phyloP scores from a whole-genome alignment of 1,140 invertebrate species.

The Solenopsis invicta region DNA sequence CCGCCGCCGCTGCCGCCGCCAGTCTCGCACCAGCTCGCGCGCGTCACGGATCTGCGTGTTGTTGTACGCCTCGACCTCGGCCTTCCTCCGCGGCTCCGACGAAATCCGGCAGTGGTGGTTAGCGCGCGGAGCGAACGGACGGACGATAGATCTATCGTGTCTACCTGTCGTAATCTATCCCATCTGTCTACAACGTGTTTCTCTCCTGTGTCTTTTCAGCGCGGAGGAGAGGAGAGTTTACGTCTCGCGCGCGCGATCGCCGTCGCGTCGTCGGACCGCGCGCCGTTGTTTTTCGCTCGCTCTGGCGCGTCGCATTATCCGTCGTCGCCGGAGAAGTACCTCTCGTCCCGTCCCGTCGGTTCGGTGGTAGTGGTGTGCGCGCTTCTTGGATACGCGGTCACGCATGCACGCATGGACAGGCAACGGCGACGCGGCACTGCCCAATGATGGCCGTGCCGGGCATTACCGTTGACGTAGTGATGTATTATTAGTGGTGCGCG shows the following conservation, averaged over 20 bases:
- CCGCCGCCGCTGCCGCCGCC: no score
- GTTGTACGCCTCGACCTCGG: not conserved
- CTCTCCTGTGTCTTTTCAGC: conserved; percentile 42
- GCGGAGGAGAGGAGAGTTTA: not conserved
- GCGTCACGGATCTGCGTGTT: conserved; percentile 23
- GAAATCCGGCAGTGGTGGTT: conserved; percentile 5
- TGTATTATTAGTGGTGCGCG: conserved; percentile 64
- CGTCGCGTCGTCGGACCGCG: no score
- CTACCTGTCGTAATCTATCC: not conserved
- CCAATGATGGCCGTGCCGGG: conserved; percentile 63
- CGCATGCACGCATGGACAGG: conserved; percentile 48
- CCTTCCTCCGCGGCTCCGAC: not conserved
- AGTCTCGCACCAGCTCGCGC: conserved; percentile 45
- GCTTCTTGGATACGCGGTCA: conserved; percentile 58
- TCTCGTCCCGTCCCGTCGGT: not conserved
- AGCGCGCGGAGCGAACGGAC: conserved; percentile 16
- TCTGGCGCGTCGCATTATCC: not conserved
- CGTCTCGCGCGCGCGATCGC: no score
- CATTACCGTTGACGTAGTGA: conserved; percentile 61
- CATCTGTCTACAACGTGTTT: not conserved
- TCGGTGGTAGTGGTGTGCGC: conserved; percentile 2
- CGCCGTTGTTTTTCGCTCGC: no score
- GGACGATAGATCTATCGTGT: not conserved
- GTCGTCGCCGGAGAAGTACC: conserved; percentile 1
- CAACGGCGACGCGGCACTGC: conserved; percentile 57